Evolutionary conservation across 2,888 invertebrate species (phyloP).

Genomic region (Microchrysa polita): DNA sequence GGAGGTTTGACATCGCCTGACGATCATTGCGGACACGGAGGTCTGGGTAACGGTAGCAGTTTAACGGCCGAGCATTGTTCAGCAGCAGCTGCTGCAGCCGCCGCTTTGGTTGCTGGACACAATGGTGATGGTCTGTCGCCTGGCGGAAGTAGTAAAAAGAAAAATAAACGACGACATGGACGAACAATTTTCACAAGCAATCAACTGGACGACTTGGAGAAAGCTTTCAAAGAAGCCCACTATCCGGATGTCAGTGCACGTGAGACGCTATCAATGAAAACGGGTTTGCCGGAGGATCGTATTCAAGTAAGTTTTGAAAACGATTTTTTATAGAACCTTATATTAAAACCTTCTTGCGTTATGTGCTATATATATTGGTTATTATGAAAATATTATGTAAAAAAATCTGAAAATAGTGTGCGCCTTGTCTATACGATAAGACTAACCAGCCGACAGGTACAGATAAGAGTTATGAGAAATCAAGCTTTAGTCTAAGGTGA

Average conservation of each 20-base stretch:
- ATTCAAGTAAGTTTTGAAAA: constrained; percentile 84
- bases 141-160: constrained; percentile 82
- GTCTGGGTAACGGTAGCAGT: constrained; percentile 48
- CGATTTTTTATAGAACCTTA: too few relatives aligned
- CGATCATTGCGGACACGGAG: constrained; percentile 53
- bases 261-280: constrained; percentile 91
- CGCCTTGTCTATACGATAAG: too few relatives aligned
- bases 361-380: too few relatives aligned
- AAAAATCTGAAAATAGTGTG: too few relatives aligned
- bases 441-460: too few relatives aligned
- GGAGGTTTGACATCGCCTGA: constrained; percentile 52
- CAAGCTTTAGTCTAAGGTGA: too few relatives aligned
- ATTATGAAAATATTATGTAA: too few relatives aligned
- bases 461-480: too few relatives aligned
- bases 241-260: constrained; percentile 99
- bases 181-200: constrained; percentile 99
- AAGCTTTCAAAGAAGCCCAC: constrained; percentile 99
- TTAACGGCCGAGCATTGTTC: constrained; percentile 49
- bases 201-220: constrained; percentile 98
- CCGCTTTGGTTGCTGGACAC: constrained; percentile 48
- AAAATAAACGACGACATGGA: constrained; percentile 92
- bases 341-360: too few relatives aligned
- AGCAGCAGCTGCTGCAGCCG: constrained; percentile 57
- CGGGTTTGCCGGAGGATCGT: constrained; percentile 90
- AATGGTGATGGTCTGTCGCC: constrained; percentile 45